A percentile compares a stretch with the other conserved stretches of the same genome.
These are phyloP conservation scores for Psilopsiagon aurifrons DNA, from an alignment of 2,113 vertebrate species.

Conservation along the genomic window DNA sequence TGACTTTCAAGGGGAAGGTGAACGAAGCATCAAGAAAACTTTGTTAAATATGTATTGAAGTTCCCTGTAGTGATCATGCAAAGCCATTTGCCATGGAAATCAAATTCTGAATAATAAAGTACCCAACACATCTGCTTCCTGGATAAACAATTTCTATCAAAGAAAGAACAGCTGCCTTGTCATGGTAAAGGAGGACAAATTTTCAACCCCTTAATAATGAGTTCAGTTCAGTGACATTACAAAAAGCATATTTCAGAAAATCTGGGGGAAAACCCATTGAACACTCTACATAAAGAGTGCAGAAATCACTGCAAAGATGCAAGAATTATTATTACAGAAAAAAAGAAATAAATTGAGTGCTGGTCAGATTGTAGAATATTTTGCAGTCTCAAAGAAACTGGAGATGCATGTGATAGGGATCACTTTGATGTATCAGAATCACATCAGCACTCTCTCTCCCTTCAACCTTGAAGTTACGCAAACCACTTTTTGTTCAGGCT, in stretches of 20 bases:
- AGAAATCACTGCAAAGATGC: background rate
- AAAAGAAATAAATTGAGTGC: background rate
- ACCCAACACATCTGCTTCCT: background rate
- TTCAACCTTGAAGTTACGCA: rapidly evolving
- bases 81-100: background rate
- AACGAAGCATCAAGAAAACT: background rate
- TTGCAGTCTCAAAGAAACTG: background rate
- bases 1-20: background rate
- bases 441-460: background rate
- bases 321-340: background rate
- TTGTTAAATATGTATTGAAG: conserved; percentile 14
- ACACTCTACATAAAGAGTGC: background rate
- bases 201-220: background rate
- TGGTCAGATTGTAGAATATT: background rate
- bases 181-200: background rate
- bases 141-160: background rate
- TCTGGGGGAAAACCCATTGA: background rate
- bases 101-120: conserved; percentile 34
- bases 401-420: background rate
- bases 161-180: conserved; percentile 10
- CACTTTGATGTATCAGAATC: background rate
- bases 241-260: background rate
- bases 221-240: background rate
- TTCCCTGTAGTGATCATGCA: background rate
- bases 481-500: background rate